A percentile compares a stretch with the other conserved stretches of the same genome.
Evolutionary conservation across 1,140 invertebrate species (phyloP).

Genomic region (Rhopalosiphum maidis): DNA sequence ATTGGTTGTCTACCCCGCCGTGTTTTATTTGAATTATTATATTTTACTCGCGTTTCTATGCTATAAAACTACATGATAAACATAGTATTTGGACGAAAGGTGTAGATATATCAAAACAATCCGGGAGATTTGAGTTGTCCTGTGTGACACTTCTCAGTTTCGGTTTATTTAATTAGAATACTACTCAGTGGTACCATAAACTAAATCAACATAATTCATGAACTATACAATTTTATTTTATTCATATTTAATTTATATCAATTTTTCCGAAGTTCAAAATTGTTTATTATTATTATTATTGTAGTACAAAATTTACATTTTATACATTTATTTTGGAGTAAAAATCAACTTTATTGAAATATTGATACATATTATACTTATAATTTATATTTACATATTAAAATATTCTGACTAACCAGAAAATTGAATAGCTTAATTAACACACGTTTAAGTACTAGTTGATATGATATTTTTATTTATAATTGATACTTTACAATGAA

Average conservation of each 20-base stretch:
- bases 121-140: neutral
- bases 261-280: neutral
- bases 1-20: neutral
- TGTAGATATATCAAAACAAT: neutral
- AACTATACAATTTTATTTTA: neutral
- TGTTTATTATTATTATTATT: neutral
- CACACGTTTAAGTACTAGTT: neutral
- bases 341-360: neutral
- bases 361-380: neutral
- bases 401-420: neutral
- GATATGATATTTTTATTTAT: neutral
- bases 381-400: neutral
- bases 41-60: neutral
- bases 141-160: neutral
- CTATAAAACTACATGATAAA: neutral
- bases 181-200: neutral
- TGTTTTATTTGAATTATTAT: neutral
- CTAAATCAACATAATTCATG: constrained; percentile 3
- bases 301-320: neutral
- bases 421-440: neutral
- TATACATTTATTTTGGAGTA: neutral
- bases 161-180: neutral
- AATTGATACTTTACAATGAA: neutral
- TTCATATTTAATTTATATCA: neutral
- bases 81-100: neutral